A percentile compares a stretch with the other conserved stretches of the same genome.
These are phyloP conservation scores for Apamea anceps DNA, from an alignment of 2,888 invertebrate species.

Conservation along the genomic window DNA sequence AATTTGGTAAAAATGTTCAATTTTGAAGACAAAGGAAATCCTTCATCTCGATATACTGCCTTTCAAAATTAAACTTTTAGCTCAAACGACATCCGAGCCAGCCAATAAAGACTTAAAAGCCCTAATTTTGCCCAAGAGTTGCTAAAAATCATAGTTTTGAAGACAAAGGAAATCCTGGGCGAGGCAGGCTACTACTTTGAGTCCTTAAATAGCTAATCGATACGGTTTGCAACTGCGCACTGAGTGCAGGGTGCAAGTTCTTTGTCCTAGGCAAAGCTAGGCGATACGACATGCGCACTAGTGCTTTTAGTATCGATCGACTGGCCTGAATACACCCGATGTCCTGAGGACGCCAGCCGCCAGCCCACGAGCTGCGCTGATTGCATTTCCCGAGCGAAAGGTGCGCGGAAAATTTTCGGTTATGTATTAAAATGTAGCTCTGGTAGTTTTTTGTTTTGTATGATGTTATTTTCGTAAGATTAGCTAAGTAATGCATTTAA, in stretches of 20 bases:
- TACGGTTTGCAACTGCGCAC: constrained; percentile 46
- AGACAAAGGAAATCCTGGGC: constrained; percentile 12
- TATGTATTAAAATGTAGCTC: not conserved
- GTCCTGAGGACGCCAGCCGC: not conserved
- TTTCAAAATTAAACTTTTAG: not conserved
- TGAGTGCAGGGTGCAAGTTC: constrained; percentile 43
- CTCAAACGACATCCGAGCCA: not conserved
- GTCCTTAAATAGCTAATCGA: constrained; percentile 39
- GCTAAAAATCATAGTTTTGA: not conserved
- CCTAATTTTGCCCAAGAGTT: not conserved
- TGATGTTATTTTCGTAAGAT: not conserved
- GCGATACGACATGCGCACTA: constrained; percentile 39
- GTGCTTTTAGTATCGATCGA: constrained; percentile 4
- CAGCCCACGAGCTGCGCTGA: not conserved
- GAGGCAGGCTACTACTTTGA: not conserved
- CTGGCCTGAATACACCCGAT: not conserved
- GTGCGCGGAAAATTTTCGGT: not conserved
- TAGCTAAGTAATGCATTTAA: not conserved
- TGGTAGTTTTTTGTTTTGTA: not conserved
- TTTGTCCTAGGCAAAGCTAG: constrained; percentile 8
- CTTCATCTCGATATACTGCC: not conserved
- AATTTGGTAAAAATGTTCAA: not conserved
- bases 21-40: constrained; percentile 6
- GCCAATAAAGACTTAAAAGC: fast-evolving
- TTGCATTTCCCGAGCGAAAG: not conserved